Percentiles rank a stretch among this genome's conserved stretches.
phyloP scores from a whole-genome alignment of 2,888 invertebrate species.

The Pseudococcus jackbeardsleyi region DNA sequence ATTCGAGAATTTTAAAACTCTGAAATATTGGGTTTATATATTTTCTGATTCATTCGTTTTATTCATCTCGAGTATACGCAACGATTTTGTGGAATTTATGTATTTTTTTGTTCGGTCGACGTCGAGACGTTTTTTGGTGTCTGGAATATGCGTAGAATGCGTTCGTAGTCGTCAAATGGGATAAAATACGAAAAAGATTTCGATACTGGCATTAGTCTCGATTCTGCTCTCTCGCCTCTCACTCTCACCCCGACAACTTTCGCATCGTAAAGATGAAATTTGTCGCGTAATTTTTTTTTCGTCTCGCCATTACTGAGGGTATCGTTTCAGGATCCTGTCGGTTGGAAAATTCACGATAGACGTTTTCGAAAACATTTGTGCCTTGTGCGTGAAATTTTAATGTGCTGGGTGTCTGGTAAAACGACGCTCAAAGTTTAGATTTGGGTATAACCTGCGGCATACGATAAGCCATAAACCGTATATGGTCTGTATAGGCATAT shows the following conservation, averaged over 20 bases:
- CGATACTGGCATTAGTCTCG: not conserved
- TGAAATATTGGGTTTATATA: not conserved
- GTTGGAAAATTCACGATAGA: not conserved
- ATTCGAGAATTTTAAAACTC: not conserved
- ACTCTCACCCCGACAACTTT: not conserved
- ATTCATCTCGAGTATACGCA: not conserved
- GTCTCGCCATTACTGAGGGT: not conserved
- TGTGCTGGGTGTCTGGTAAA: not conserved
- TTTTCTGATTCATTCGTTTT: not conserved
- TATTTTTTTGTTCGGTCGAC: not conserved
- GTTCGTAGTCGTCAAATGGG: not conserved
- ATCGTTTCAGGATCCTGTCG: not conserved
- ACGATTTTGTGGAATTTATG: not conserved
- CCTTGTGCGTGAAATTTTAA: not conserved
- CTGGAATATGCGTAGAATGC: slow-evolving; percentile 8
- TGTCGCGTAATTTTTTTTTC: not conserved
- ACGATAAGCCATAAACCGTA: not conserved
- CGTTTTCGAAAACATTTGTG: not conserved
- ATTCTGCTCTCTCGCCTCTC: too few species aligned
- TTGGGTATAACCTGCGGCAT: not conserved
- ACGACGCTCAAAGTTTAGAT: not conserved
- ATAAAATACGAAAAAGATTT: not conserved
- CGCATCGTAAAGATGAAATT: not conserved
- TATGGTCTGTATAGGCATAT: not conserved
- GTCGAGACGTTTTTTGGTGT: not conserved